A percentile compares a stretch with the other conserved stretches of the same genome.
These are phyloP conservation scores for Leptinotarsa rubiginosa DNA, from an alignment of 2,888 invertebrate species.

Conservation along the genomic window DNA sequence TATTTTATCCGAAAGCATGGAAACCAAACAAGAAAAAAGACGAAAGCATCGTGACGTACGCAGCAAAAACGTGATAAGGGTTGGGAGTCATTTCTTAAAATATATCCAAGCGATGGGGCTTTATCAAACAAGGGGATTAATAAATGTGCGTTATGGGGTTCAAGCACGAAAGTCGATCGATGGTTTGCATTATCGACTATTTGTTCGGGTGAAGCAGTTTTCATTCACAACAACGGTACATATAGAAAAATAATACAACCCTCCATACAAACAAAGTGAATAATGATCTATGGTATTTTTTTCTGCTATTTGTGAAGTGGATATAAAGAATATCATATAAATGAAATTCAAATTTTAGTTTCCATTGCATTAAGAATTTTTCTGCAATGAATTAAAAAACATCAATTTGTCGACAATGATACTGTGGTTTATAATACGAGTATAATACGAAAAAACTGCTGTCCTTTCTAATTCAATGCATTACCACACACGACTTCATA, in stretches of 20 bases:
- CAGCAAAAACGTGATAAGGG: constrained; percentile 15
- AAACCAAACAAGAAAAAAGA: not conserved
- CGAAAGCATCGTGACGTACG: constrained; percentile 7
- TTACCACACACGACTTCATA: no score
- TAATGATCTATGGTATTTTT: no score
- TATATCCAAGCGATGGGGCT: constrained; percentile 59
- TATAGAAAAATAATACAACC: not conserved
- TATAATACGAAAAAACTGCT: no score
- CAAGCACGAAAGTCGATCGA: constrained; percentile 63
- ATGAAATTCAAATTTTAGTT: no score
- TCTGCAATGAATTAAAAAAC: no score
- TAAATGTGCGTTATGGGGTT: constrained; percentile 64
- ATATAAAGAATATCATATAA: no score
- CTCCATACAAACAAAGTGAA: no score
- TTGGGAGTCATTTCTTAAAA: constrained; percentile 63
- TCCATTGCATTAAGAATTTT: no score
- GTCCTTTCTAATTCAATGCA: no score
- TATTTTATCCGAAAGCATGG: not conserved
- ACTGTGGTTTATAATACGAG: no score
- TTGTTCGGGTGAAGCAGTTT: constrained; percentile 35
- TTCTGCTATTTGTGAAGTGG: no score
- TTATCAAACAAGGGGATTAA: constrained; percentile 63
- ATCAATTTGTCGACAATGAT: no score
- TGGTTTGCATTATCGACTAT: constrained; percentile 57
- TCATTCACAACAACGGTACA: not conserved